phyloP scores from a whole-genome alignment of 2,888 invertebrate species.

The Sarcophaga carnaria region DNA sequence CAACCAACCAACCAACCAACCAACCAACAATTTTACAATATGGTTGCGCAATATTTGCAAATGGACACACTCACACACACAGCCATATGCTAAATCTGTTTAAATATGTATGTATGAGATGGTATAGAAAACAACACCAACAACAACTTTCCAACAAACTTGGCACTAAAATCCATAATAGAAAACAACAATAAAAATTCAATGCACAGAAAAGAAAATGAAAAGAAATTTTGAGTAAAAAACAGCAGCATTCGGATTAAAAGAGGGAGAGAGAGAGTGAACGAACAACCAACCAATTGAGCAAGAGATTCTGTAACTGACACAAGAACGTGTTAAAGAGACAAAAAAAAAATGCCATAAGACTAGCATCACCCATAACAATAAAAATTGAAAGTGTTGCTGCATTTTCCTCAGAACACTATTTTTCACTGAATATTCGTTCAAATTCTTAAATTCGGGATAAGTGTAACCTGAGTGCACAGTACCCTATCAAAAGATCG shows the following conservation, averaged over 20 bases:
- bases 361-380: not conserved
- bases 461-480: too few relatives aligned
- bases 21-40: not conserved
- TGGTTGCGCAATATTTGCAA: not conserved
- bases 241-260: too few relatives aligned
- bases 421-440: too few relatives aligned
- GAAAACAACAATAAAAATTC: conserved; percentile 40
- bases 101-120: conserved; percentile 7
- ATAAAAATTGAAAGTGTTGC: not conserved
- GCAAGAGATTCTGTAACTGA: conserved; percentile 26
- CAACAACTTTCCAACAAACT: conserved; percentile 52
- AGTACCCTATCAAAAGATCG: too few relatives aligned
- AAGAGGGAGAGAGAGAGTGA: too few relatives aligned
- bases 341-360: conserved; percentile 11
- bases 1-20: too few relatives aligned
- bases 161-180: conserved; percentile 61
- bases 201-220: not conserved
- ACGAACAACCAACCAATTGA: too few relatives aligned
- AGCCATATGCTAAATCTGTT: not conserved
- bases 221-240: not conserved
- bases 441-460: too few relatives aligned
- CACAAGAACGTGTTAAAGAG: conserved; percentile 60
- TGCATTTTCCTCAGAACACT: not conserved
- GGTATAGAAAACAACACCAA: conserved; percentile 7
- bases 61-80: not conserved